phyloP scores from a whole-genome alignment of 2,888 invertebrate species.

The Drosophila mimetica region DNA sequence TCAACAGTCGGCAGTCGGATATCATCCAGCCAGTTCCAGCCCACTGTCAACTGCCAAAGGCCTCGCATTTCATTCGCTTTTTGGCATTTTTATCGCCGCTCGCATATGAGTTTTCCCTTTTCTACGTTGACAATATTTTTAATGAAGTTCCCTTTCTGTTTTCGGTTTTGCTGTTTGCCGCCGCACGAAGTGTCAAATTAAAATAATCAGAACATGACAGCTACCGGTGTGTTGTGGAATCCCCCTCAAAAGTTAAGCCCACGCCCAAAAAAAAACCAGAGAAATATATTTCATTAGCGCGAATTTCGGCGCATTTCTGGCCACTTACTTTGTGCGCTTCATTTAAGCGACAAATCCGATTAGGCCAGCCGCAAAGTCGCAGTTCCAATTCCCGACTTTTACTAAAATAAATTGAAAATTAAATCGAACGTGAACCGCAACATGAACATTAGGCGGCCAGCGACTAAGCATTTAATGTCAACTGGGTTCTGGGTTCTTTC shows the following conservation, averaged over 20 bases:
- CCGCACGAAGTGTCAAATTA: slow-evolving; percentile 75
- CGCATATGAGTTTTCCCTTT: slow-evolving; percentile 51
- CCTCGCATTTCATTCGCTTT: slow-evolving; percentile 40
- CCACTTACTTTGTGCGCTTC: slow-evolving; percentile 74
- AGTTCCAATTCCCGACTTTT: slow-evolving; percentile 1
- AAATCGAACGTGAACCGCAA: slow-evolving; percentile 79
- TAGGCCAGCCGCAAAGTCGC: slow-evolving; percentile 44
- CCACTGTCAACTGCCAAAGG: slow-evolving; percentile 44
- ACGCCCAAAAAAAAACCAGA: slow-evolving; percentile 37
- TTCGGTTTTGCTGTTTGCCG: slow-evolving; percentile 36
- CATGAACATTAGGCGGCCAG: slow-evolving; percentile 79
- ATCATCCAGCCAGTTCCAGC: slow-evolving; percentile 40
- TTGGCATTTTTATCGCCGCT: slow-evolving; percentile 51
- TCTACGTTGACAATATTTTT: slow-evolving; percentile 72
- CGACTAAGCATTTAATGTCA: slow-evolving; percentile 80
- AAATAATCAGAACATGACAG: slow-evolving; percentile 80
- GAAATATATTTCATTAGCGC: slow-evolving; percentile 68
- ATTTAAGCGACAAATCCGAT: slow-evolving; percentile 80
- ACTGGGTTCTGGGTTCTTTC: too few species aligned
- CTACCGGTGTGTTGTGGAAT: slow-evolving; percentile 65
- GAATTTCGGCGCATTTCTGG: slow-evolving; percentile 74
- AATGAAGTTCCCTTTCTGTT: slow-evolving; percentile 65
- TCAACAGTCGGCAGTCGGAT: slow-evolving; percentile 22
- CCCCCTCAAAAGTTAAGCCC: slow-evolving; percentile 10
- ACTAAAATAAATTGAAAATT: slow-evolving; percentile 72